phyloP scores from a whole-genome alignment of 2,113 vertebrate species.

The Percina caprodes region DNA sequence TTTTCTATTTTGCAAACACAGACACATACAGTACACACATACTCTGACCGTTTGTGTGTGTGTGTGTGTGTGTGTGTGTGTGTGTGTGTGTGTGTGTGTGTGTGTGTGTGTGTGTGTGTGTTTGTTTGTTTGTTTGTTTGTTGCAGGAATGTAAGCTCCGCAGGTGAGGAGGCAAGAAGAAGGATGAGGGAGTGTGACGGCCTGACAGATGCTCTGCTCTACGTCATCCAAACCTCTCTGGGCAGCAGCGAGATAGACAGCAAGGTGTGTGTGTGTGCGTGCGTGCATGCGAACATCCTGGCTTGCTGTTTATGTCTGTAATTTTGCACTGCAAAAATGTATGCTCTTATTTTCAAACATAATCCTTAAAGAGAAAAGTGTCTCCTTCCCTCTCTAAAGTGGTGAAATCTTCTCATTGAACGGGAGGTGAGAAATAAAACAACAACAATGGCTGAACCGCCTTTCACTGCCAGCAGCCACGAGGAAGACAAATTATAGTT shows the following conservation, averaged over 20 bases:
- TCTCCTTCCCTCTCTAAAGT: neutral
- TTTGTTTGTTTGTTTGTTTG: constrained; percentile 56
- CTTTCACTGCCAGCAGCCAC: constrained; percentile 12
- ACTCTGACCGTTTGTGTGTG: constrained; percentile 21
- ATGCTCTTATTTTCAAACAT: constrained; percentile 9
- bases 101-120: constrained; percentile 38
- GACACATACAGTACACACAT: neutral
- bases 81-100: neutral
- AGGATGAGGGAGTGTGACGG: constrained; percentile 99
- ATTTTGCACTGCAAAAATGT: too few relatives aligned
- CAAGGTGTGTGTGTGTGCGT: constrained; percentile 89
- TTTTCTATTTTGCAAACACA: constrained; percentile 22
- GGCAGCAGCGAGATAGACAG: constrained; percentile 99
- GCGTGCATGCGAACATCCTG: constrained; percentile 43
- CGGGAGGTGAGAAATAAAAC: constrained; percentile 3
- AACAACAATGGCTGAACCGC: neutral
- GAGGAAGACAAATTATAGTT: constrained; percentile 8
- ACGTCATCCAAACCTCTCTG: constrained; percentile 97
- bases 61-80: constrained; percentile 56
- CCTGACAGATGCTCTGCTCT: constrained; percentile 96
- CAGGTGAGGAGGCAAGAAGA: constrained; percentile 96
- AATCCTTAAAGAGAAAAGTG: neutral
- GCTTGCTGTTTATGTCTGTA: too few relatives aligned
- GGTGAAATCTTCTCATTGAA: neutral
- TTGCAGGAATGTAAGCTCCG: constrained; percentile 98